Percentiles rank a stretch among this genome's conserved stretches.
Evolutionary conservation across 2,888 invertebrate genomes (phyloP).

Genomic region (Rambutsinella grinnellia): DNA sequence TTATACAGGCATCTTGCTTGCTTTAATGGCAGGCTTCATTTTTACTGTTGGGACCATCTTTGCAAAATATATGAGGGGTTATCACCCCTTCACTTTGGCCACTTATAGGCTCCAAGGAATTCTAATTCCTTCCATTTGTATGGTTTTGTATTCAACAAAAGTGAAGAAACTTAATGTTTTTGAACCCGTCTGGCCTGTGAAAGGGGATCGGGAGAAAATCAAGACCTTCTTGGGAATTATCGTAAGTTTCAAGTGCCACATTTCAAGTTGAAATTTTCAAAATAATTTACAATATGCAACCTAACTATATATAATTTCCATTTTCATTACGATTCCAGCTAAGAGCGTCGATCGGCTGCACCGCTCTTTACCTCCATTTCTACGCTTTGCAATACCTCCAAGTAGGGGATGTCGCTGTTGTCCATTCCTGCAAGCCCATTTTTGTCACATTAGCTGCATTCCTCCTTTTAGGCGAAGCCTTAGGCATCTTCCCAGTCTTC

Average conservation of each 20-base stretch:
- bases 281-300: not conserved
- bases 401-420: constrained; percentile 52
- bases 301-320: not conserved
- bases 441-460: constrained; percentile 57
- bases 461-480: constrained; percentile 57
- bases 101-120: constrained; percentile 56
- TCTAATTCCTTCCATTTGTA: constrained; percentile 43
- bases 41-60: constrained; percentile 45
- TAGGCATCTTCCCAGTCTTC: constrained; percentile 53
- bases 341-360: constrained; percentile 45
- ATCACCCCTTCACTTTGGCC: constrained; percentile 56
- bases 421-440: constrained; percentile 35
- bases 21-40: constrained; percentile 41
- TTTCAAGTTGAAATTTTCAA: not conserved
- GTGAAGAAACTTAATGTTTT: constrained; percentile 34
- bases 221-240: constrained; percentile 44
- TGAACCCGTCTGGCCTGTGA: constrained; percentile 43
- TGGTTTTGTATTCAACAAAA: constrained; percentile 26
- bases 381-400: constrained; percentile 50
- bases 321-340: constrained; percentile 44
- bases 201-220: constrained; percentile 14
- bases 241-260: constrained; percentile 27
- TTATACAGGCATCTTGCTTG: constrained; percentile 47
- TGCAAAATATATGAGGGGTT: constrained; percentile 50
- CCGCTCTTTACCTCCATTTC: constrained; percentile 53